Percentiles rank a stretch among this genome's conserved stretches.
Evolutionary conservation across 2,113 vertebrate genomes (phyloP).

Genomic region (Galeopterus variegatus): DNA sequence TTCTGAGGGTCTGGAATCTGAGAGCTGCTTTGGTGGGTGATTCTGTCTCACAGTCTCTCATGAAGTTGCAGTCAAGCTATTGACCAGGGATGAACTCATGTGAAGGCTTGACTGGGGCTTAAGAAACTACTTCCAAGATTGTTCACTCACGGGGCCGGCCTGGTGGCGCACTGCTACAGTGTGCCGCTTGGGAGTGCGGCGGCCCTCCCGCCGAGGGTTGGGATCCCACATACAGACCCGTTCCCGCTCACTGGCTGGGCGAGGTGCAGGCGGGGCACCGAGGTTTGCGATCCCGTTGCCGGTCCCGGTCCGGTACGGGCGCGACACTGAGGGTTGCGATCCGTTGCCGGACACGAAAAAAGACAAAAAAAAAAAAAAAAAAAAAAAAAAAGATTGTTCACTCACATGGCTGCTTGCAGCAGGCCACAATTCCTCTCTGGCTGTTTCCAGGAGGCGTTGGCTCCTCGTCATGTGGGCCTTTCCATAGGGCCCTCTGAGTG

Average conservation of each 20-base stretch:
- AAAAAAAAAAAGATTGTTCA: no score
- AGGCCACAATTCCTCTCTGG: not conserved
- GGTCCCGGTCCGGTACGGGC: no score
- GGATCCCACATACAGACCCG: no score
- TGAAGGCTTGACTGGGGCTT: not conserved
- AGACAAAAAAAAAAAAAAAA: no score
- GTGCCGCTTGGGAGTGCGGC: no score
- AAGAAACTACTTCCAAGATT: not conserved
- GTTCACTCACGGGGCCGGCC: not conserved
- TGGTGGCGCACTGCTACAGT: no score
- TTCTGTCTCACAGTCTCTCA: not conserved
- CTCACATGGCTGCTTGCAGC: not conserved
- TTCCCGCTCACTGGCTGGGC: no score
- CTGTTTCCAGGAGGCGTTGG: not conserved
- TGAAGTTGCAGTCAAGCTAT: not conserved
- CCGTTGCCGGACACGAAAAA: no score
- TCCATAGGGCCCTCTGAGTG: not conserved
- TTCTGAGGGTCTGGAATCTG: conserved; percentile 36
- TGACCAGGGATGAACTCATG: not conserved
- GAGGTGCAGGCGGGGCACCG: no score
- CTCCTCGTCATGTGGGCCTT: not conserved
- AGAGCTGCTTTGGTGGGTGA: not conserved
- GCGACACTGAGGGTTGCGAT: no score
- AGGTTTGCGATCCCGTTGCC: no score
- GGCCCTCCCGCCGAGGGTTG: no score